A percentile compares a stretch with the other conserved stretches of the same genome.
phyloP scores from a whole-genome alignment of 2,113 vertebrate species.

The Hucho hucho region DNA sequence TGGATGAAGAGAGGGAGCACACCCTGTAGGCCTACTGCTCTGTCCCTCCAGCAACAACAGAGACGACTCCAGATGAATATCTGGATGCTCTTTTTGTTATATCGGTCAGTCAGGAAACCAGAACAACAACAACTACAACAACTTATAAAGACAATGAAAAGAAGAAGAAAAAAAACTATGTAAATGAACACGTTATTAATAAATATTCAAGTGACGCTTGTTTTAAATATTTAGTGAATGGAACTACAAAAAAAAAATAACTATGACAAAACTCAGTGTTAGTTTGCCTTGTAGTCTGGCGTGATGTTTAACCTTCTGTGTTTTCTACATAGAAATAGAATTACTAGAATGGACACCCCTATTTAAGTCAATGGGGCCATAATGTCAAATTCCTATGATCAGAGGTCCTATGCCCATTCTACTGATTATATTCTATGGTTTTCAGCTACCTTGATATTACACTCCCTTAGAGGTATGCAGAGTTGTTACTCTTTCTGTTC shows the following conservation, averaged over 20 bases:
- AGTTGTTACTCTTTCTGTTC: conserved; percentile 39
- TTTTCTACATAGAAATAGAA: not conserved
- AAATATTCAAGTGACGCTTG: conserved; percentile 72
- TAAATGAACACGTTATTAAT: conserved; percentile 56
- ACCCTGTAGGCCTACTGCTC: conserved; percentile 40
- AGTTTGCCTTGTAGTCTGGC: conserved; percentile 78
- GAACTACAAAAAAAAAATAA: conserved; percentile 55
- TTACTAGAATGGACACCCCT: too few species aligned
- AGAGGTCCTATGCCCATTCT: not conserved
- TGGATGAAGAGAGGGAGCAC: conserved; percentile 39
- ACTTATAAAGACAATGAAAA: conserved; percentile 41
- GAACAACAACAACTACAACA: not conserved
- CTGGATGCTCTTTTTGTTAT: not conserved
- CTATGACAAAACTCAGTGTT: conserved; percentile 64
- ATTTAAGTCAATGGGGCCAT: too few species aligned
- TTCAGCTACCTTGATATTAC: conserved; percentile 66
- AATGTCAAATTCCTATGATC: conserved; percentile 3
- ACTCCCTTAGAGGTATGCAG: conserved; percentile 55
- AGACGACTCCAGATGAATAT: not conserved
- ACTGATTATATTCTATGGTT: conserved; percentile 24
- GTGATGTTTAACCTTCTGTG: conserved; percentile 41
- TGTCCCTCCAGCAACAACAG: conserved; percentile 41
- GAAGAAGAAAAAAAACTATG: conserved; percentile 50
- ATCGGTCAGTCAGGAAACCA: not conserved
- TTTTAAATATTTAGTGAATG: conserved; percentile 80